Evolutionary conservation across 2,797 vertebrate species (phyloP), one percentile per base, ranked within the genome.

Genomic region (Otus scops): DNA sequence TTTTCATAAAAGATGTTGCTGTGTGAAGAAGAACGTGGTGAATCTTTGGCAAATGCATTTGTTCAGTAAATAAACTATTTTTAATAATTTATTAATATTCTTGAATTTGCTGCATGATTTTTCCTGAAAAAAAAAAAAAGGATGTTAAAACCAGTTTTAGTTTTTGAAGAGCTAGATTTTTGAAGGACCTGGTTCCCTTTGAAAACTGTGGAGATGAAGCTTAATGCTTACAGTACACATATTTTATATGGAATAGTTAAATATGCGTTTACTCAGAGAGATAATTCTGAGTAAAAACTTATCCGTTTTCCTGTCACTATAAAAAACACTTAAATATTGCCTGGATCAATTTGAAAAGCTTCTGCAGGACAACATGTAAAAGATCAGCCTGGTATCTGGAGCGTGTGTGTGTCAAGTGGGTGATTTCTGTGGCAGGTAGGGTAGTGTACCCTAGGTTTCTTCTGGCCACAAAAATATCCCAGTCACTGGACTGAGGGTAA

Each of bases 1-100:
- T 94, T 93, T 95, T 92, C 61, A 51, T 65, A 28, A 76, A 85
- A 94, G 24, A 95, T 83, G 53, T 85, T 85, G 22, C 65, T 76
- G 63, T 59, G 75, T 80, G 57, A 32, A 89, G 73, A 91, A 91
- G 24, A 90, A 68, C 32, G 45, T 64, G 45, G 28, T 32, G 45
- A 84, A 78, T 88, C 61, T 90, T 78, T 92, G 65, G 57, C 45
- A 88, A 95, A 71, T 53, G 7, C 54, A 53, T 87, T 89, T 82
- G 9, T 81, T 87, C 47, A 63, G 71, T 68, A 74, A 82, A 54
- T 76, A 80, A 69, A 36, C n/a, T 69, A 32, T 60, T 89, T 59
- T 1, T 1, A 63, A 74, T 59, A 74, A 80, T 73, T 71, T 41
- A 57, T 43, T 90, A 38, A 34, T 19, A 39, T 88, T 85, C 60